Evolutionary conservation across 1,140 invertebrate species (phyloP), one percentile per base, ranked within the genome.

Genomic region (Copidosoma floridanum): DNA sequence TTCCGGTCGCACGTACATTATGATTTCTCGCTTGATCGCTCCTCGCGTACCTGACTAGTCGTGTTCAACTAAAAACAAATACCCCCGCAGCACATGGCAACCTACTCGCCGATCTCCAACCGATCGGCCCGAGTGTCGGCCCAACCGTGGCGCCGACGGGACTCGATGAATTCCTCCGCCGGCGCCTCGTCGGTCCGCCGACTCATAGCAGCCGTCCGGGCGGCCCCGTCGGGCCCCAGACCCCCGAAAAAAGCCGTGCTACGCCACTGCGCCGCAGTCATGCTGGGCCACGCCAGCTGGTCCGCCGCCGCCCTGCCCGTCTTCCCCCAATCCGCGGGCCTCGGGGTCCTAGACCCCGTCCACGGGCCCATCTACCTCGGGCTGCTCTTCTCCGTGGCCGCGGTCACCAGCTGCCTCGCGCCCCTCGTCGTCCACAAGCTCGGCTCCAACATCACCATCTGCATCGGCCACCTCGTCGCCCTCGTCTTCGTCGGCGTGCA

Each of bases 151-250:
- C 77, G 83, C 16, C 76, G 86, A 48, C 77, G 84, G 2, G 86
- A 88, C 46, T 88, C 87, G 1, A 81, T 86, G 67, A 83, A 83
- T 5, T 88, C 86, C 3, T 88, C 87, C 2, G 85, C 87, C 8
- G 86, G 86, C 0, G 85, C 86, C 0, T 87, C 86, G 0, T 88
- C 87, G 1, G 87, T 89, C 0, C 81, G 85, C 6, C 78, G 85
- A 1, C 75, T 89, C 0, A 84, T 89, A n/a, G 82, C 85, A 1
- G 78, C 86, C 0, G 86, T 86, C 16, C 71, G 81, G 32, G 65
- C 81, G 4, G 78, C 82, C 37, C 81, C 82, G 52, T 81, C 61
- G 65, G 81, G 56, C 69, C 80, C 70, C 26, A 77, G 70, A 57
- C 82, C 74, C 69, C 82, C 78, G 68, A 84, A 71, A 65, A 83